These are phyloP conservation scores for Malurus leucopterus DNA, from an alignment of 2,797 vertebrate genomes.

Conservation along the genomic window DNA sequence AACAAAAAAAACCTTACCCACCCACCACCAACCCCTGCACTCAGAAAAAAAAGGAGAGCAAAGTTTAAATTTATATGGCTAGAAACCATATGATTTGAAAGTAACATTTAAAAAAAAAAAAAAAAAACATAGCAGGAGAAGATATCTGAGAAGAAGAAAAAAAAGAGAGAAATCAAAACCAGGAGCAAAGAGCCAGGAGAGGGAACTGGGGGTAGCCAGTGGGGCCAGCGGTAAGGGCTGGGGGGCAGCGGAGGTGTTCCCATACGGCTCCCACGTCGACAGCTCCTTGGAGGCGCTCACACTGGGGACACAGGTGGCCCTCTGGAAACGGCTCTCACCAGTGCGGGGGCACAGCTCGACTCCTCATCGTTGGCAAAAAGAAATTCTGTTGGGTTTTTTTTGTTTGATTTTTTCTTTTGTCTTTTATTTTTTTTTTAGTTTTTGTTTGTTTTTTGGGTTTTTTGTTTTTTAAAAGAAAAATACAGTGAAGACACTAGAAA, in stretches of 20 bases:
- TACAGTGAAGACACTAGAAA: constrained; percentile 80
- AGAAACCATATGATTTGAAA: constrained; percentile 36
- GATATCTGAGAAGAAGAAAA: background rate
- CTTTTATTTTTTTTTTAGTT: constrained; percentile 39
- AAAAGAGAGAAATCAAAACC: background rate
- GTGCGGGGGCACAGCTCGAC: constrained; percentile 33
- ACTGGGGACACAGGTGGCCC: background rate
- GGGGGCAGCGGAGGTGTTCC: background rate
- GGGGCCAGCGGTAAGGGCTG: background rate
- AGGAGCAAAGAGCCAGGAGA: constrained; percentile 20
- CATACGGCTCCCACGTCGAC: background rate
- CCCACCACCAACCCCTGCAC: background rate
- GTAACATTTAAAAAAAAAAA: background rate
- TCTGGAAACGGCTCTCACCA: constrained; percentile 23
- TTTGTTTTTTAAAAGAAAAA: constrained; percentile 73
- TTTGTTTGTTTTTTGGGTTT: constrained; percentile 37
- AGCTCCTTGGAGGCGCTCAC: constrained; percentile 25
- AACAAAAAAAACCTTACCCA: background rate
- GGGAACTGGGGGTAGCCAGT: background rate
- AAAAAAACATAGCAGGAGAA: background rate
- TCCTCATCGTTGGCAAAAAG: constrained; percentile 63
- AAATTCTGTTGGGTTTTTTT: constrained; percentile 47
- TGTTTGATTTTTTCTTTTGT: constrained; percentile 1
- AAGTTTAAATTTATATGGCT: constrained; percentile 21
- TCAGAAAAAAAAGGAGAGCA: constrained; percentile 39